Conservation (phyloP, 2,797 vertebrate genomes). For the Cossypha polioptera region DNA sequence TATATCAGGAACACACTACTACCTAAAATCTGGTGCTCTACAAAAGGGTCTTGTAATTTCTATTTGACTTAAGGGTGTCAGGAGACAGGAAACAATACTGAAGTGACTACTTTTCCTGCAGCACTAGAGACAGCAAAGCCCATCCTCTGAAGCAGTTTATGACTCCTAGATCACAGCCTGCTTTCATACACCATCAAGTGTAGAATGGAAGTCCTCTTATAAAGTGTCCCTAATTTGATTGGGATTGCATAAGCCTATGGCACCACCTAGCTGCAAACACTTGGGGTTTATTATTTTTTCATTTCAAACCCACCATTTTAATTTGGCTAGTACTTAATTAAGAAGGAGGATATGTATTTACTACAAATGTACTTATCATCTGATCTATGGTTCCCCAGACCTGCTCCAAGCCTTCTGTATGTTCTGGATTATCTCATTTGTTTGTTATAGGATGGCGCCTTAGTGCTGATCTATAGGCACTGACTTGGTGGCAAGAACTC, state of each 20-base stretch:
- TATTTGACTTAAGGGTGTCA: not conserved
- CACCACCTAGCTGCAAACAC: constrained; percentile 62
- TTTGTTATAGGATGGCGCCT: not conserved
- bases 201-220: not conserved
- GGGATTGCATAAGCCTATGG: not conserved
- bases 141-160: not conserved
- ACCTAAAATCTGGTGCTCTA: not conserved
- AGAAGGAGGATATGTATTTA: not conserved
- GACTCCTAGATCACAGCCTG: not conserved
- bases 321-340: not conserved
- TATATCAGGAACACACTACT: not conserved
- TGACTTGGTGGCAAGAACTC: not conserved
- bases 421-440: not conserved
- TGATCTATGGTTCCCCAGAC: not conserved
- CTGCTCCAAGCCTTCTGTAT: not conserved
- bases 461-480: not conserved
- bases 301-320: not conserved
- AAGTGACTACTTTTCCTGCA: not conserved
- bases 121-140: not conserved
- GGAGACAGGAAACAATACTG: not conserved
- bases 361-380: not conserved
- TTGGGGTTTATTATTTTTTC: not conserved
- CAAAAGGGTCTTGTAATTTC: not conserved
- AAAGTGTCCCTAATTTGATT: not conserved
- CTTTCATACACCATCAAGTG: not conserved